Conservation (phyloP, 2,888 invertebrate genomes). For the Orthosia cruda region DNA sequence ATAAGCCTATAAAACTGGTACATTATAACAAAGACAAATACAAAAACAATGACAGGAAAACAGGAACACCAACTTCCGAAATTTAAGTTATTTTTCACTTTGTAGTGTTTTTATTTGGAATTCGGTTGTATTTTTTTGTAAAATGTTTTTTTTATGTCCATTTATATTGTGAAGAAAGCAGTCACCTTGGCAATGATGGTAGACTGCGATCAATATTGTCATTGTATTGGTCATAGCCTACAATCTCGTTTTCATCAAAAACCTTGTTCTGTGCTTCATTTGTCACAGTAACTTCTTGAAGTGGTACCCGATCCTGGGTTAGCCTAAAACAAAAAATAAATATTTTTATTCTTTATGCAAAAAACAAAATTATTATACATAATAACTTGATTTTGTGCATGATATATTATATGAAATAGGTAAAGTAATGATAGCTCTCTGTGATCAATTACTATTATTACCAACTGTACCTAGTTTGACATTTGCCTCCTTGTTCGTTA, state of each 20-base stretch:
- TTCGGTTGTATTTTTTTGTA: no score
- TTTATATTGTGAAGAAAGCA: not conserved
- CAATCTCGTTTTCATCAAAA: not conserved
- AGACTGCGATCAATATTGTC: conserved; percentile 3
- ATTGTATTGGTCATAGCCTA: conserved; percentile 3
- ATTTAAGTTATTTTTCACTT: no score
- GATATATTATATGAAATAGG: not conserved
- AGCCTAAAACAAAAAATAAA: conserved; percentile 4
- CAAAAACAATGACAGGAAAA: no score
- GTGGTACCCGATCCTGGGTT: conserved; percentile 1
- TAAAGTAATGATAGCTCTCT: not conserved
- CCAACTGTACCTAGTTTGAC: conserved; percentile 6
- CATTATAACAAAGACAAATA: no score
- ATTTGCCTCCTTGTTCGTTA: conserved; percentile 1
- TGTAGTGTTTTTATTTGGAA: no score
- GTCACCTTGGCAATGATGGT: not conserved
- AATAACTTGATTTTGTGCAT: not conserved
- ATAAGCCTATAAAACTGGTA: no score
- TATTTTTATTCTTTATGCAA: not conserved
- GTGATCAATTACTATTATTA: not conserved
- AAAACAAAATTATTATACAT: not conserved
- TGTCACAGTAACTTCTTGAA: conserved; percentile 3
- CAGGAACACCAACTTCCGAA: no score
- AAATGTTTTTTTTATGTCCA: no score
- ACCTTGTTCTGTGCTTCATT: conserved; percentile 5